A percentile compares a stretch with the other conserved stretches of the same genome.
These are phyloP conservation scores for Varanus komodoensis DNA, from an alignment of 2,113 vertebrate species.

Conservation along the genomic window DNA sequence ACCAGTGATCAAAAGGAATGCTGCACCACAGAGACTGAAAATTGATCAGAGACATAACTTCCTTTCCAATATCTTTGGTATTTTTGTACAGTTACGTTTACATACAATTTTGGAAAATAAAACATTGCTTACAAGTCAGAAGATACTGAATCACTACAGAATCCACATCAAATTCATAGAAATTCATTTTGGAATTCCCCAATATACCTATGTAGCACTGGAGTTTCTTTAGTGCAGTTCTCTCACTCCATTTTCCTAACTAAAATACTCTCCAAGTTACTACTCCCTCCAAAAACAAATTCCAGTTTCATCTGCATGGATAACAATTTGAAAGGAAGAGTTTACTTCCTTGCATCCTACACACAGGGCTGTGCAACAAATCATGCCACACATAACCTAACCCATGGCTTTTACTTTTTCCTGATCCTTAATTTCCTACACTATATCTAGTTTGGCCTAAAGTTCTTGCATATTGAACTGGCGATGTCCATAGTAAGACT, in stretches of 20 bases:
- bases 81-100: no score
- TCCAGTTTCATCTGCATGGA: not conserved
- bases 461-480: not conserved
- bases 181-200: no score
- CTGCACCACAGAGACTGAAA: no score
- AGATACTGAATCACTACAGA: no score
- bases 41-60: no score
- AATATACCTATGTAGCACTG: no score
- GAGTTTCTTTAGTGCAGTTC: not conserved
- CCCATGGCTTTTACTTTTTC: not conserved
- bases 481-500: not conserved
- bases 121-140: no score
- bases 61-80: no score
- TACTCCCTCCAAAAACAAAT: not conserved
- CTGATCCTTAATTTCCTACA: not conserved
- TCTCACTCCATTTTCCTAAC: not conserved
- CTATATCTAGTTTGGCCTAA: not conserved
- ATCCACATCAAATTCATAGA: no score
- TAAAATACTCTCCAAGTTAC: not conserved
- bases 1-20: no score
- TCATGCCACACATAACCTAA: fast-evolving
- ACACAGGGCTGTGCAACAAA: not conserved
- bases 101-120: no score
- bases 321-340: not conserved
- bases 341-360: not conserved